Percentiles rank a stretch among this genome's conserved stretches.
Evolutionary conservation across 23 tunicate species (phyloP).

Genomic region (Ascidia mentula): DNA sequence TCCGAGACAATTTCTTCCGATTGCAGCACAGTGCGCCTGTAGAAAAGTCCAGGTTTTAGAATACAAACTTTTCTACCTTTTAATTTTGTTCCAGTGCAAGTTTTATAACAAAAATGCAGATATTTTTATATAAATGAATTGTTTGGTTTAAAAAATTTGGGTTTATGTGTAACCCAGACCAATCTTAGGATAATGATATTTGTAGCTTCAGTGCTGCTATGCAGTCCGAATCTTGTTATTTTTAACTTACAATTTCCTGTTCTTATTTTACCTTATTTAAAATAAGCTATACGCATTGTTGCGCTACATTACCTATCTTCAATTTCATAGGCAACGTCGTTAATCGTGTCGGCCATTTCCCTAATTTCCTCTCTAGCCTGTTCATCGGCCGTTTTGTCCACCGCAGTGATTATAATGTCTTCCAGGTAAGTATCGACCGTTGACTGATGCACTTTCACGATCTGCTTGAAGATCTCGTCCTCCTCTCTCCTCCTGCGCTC

Average conservation of each 20-base stretch:
- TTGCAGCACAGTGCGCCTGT: slow-evolving; percentile 72
- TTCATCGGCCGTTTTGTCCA: slow-evolving; percentile 86
- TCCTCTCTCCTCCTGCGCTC: slow-evolving; percentile 94
- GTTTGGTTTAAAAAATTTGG: too few relatives aligned
- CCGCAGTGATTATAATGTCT: slow-evolving; percentile 70
- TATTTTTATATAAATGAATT: too few relatives aligned
- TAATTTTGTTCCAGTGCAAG: too few relatives aligned
- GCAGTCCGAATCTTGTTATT: too few relatives aligned
- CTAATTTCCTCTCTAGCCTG: slow-evolving; percentile 85
- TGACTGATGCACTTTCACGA: slow-evolving; percentile 73
- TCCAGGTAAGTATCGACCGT: slow-evolving; percentile 95
- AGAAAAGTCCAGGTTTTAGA: background rate
- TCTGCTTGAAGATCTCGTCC: slow-evolving; percentile 96
- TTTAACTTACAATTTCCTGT: too few relatives aligned
- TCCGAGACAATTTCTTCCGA: slow-evolving; percentile 96
- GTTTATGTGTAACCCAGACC: too few relatives aligned
- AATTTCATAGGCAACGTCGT: slow-evolving; percentile 86
- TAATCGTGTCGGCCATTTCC: slow-evolving; percentile 74
- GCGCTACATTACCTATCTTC: slow-evolving; percentile 94
- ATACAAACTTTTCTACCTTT: too few relatives aligned
- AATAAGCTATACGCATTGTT: too few relatives aligned
- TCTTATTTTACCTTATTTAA: too few relatives aligned
- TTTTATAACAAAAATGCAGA: too few relatives aligned
- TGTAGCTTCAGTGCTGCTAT: too few relatives aligned
- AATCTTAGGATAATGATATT: too few relatives aligned